Evolutionary conservation across 2,113 vertebrate genomes (phyloP).

Genomic region (Casuarius casuarius): DNA sequence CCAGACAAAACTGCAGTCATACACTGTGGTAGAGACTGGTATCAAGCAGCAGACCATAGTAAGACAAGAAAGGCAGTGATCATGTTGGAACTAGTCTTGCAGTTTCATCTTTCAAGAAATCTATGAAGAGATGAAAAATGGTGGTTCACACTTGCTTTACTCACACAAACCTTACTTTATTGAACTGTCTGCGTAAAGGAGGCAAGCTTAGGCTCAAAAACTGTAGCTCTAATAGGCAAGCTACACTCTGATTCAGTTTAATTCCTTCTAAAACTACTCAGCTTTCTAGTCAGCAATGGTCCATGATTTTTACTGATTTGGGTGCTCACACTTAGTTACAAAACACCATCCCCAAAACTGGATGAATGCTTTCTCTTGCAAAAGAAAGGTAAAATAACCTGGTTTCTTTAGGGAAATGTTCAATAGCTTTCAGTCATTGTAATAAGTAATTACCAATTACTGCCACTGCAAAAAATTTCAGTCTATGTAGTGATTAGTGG

Average conservation of each 20-base stretch:
- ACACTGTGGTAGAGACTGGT: neutral
- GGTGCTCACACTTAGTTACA: rapidly evolving
- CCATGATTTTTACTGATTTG: neutral
- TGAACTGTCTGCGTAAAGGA: neutral
- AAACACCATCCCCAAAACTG: neutral
- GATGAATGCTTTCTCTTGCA: neutral
- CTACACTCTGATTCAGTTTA: neutral
- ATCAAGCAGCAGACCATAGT: neutral
- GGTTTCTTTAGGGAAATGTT: neutral
- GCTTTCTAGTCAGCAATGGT: neutral
- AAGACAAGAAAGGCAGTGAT: neutral
- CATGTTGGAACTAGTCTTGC: rapidly evolving
- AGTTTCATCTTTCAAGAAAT: neutral
- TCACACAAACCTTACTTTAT: neutral
- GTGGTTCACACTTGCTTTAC: neutral
- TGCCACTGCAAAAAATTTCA: neutral
- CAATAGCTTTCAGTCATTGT: neutral
- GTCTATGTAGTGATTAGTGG: neutral
- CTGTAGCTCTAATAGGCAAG: neutral
- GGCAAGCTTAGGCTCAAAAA: neutral
- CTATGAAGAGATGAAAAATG: neutral
- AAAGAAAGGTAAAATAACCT: no score
- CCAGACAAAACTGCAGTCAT: neutral
- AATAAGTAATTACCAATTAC: neutral
- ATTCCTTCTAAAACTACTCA: neutral